Base-by-base conservation (phyloP, 2,797 vertebrate genomes). In the Aselliscus stoliczkanus region DNA sequence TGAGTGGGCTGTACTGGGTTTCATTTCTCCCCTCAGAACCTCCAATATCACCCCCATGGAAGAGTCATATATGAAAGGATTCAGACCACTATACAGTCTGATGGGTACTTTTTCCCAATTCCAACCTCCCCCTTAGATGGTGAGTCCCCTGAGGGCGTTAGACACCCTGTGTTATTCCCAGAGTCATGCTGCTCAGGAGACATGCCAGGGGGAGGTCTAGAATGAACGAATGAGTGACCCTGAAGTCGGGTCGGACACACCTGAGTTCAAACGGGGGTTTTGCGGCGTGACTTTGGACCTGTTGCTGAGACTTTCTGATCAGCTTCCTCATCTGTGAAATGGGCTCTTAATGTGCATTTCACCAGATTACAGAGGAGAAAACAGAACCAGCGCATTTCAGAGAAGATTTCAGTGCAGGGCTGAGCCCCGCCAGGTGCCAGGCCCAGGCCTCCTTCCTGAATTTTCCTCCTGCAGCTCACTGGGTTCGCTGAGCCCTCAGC, bases 1-100 rank as follows among this genome's bases (percentile, higher is more conserved):
- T 3, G 34, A 56, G 4, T 0, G 12, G 25, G 42, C 20, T 21
- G 2, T 0, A 1, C 25, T 62, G 31, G 54, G 34, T 58, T 56
- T 60, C 5, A 0, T 20, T 27, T 58, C 17, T 39, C 27, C 39
- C 67, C 65, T 60, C 34, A 44, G 9, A 62, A 39, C 52, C 18
- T 29, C 23, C 3, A 31, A 29, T 14, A 29, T 23, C 42, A 29
- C 12, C 39, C 9, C 47, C 27, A 20, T 2, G 34, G 25, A 56
- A 9, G 2, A 34, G 31, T 11, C 0, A 3, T 7, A 23, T 31
- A 13, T 67, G 42, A 52, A 60, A 17, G 12, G 44, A 76, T 39
- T n/a, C 31, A 13, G 86, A 50, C 9, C 62, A 56, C 14, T 31
- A 12, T 1, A 21, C 34, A 1, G 3, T 54, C 5, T 1, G 37